These are phyloP conservation scores for Sinocyclocheilus grahami DNA, from an alignment of 2,113 vertebrate species.

Conservation along the genomic window DNA sequence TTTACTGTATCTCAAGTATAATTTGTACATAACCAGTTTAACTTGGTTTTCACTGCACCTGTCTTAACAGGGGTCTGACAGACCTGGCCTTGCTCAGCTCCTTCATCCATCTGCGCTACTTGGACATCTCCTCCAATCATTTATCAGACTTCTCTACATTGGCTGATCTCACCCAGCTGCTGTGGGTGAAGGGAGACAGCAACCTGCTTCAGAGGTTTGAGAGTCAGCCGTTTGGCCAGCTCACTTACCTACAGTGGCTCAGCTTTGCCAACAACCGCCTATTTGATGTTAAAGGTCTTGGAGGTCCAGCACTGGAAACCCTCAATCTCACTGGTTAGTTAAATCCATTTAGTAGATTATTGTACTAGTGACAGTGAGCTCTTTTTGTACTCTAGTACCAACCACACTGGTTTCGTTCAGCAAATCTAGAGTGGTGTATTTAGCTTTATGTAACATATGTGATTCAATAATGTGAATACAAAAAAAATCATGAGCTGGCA, in stretches of 20 bases:
- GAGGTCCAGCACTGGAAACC: slow-evolving; percentile 77
- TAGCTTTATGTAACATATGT: background rate
- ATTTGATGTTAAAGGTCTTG: slow-evolving; percentile 76
- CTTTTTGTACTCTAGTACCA: background rate
- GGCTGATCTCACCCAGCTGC: slow-evolving; percentile 81
- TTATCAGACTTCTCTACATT: slow-evolving; percentile 84
- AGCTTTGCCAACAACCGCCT: slow-evolving; percentile 85
- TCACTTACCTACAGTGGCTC: slow-evolving; percentile 86
- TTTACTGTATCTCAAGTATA: no score
- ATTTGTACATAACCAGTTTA: background rate
- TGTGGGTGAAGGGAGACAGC: slow-evolving; percentile 88
- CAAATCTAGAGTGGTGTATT: background rate
- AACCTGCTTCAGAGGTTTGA: slow-evolving; percentile 75
- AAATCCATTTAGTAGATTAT: background rate
- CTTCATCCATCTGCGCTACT: slow-evolving; percentile 87
- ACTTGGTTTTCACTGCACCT: background rate
- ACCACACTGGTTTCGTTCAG: background rate
- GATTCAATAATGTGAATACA: background rate
- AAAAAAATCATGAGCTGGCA: background rate
- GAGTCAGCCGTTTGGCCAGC: slow-evolving; percentile 75
- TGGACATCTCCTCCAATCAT: slow-evolving; percentile 89
- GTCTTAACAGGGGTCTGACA: slow-evolving; percentile 76
- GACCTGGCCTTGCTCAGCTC: slow-evolving; percentile 79
- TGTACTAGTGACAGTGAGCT: background rate
- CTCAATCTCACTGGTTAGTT: slow-evolving; percentile 87